Conservation (phyloP, 2,888 invertebrate species). For the Ecliptopera silaceata region DNA sequence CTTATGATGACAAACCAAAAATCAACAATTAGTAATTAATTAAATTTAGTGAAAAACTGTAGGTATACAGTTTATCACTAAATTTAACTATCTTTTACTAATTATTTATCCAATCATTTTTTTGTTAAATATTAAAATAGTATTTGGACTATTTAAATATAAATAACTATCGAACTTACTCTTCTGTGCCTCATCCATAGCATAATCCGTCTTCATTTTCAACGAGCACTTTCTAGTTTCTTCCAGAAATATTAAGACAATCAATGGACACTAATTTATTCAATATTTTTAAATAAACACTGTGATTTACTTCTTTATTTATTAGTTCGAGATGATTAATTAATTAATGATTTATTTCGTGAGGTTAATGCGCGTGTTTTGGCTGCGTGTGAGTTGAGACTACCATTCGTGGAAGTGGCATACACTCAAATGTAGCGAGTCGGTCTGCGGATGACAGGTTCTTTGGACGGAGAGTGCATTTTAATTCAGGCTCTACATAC, state of each 20-base stretch:
- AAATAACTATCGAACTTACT: constrained; percentile 59
- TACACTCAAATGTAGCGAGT: constrained; percentile 63
- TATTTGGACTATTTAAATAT: not conserved
- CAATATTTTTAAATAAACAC: constrained; percentile 55
- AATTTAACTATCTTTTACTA: too few relatives aligned
- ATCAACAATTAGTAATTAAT: too few relatives aligned
- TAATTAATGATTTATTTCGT: constrained; percentile 2
- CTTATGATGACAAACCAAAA: too few relatives aligned
- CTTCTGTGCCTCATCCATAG: constrained; percentile 80
- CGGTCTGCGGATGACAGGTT: constrained; percentile 51
- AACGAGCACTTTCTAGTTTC: constrained; percentile 62
- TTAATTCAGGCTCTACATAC: constrained; percentile 10
- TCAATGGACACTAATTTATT: constrained; percentile 17
- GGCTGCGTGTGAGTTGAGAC: constrained; percentile 48
- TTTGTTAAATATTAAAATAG: not conserved
- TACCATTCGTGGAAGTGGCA: constrained; percentile 65
- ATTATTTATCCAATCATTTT: too few relatives aligned
- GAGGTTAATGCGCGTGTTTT: constrained; percentile 35
- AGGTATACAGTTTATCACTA: too few relatives aligned
- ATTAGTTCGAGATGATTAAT: constrained; percentile 16
- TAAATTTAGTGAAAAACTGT: too few relatives aligned
- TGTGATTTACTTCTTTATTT: constrained; percentile 41
- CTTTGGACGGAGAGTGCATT: constrained; percentile 53
- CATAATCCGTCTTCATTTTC: constrained; percentile 81
- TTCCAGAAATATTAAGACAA: constrained; percentile 40